Percentiles rank a stretch among this genome's conserved stretches.
Conservation (phyloP, 2,797 vertebrate species). For the Macropodus opercularis region DNA sequence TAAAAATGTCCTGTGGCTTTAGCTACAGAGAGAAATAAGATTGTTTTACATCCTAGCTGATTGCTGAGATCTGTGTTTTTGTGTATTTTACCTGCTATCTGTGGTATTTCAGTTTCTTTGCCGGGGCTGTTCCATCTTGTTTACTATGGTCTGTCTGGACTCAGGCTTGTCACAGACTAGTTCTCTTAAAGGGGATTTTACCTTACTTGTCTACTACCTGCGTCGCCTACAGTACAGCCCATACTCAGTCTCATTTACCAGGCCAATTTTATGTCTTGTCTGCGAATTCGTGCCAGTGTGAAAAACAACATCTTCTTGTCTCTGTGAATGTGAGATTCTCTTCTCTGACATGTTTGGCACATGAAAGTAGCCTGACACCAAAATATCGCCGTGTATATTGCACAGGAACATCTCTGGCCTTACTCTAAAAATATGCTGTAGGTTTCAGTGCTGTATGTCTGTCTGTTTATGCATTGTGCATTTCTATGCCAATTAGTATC, state of each 20-base stretch:
- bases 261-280: constrained; percentile 49
- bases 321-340: constrained; percentile 18
- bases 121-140: constrained; percentile 45
- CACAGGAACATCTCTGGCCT: constrained; percentile 6
- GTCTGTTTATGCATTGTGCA: constrained; percentile 8
- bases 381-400: no score
- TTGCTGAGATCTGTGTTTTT: constrained; percentile 29
- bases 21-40: constrained; percentile 9
- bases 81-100: constrained; percentile 13
- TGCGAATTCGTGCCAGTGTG: constrained; percentile 33
- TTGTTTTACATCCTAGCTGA: constrained; percentile 15
- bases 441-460: not conserved
- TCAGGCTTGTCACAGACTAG: constrained; percentile 42
- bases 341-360: constrained; percentile 32
- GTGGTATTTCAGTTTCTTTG: constrained; percentile 22
- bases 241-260: constrained; percentile 54
- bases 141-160: constrained; percentile 42
- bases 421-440: not conserved
- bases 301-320: constrained; percentile 41
- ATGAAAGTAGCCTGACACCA: constrained; percentile 10
- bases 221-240: constrained; percentile 24
- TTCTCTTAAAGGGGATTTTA: constrained; percentile 51
- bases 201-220: constrained; percentile 30
- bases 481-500: not conserved
- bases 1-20: constrained; percentile 5